These are phyloP conservation scores for Plagodis dolabraria DNA, from an alignment of 2,888 invertebrate species.

Conservation along the genomic window DNA sequence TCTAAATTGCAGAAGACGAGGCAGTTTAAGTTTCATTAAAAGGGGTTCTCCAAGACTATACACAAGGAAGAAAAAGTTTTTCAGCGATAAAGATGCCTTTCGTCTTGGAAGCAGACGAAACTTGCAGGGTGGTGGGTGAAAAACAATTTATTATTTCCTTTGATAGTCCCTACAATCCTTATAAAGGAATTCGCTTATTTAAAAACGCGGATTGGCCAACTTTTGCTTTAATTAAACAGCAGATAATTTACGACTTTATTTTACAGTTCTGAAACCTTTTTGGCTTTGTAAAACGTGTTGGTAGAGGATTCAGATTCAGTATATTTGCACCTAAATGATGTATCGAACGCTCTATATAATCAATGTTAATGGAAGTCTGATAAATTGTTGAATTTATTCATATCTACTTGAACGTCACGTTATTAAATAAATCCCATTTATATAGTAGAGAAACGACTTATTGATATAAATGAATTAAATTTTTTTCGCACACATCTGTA, in stretches of 20 bases:
- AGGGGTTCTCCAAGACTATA: conserved; percentile 61
- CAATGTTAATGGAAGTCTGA: neutral
- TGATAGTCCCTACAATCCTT: conserved; percentile 55
- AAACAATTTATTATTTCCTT: conserved; percentile 71
- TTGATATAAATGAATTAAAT: no score
- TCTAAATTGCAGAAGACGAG: conserved; percentile 67
- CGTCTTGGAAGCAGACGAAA: conserved; percentile 67
- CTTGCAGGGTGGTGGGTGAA: conserved; percentile 61
- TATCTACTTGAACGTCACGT: neutral
- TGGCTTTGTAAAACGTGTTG: conserved; percentile 14
- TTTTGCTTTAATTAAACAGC: conserved; percentile 43
- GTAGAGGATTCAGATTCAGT: conserved; percentile 6
- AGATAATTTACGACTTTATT: conserved; percentile 40
- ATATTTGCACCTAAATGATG: neutral
- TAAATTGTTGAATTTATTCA: conserved; percentile 6
- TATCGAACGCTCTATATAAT: conserved; percentile 3
- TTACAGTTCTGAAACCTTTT: conserved; percentile 27
- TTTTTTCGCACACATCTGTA: no score
- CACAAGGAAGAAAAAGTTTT: conserved; percentile 74
- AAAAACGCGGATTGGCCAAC: conserved; percentile 43
- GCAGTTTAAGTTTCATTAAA: conserved; percentile 76
- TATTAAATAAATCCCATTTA: no score
- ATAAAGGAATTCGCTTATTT: conserved; percentile 59
- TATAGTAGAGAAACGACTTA: no score
- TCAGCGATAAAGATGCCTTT: conserved; percentile 77